Evolutionary conservation across 2,888 invertebrate species (phyloP).

Genomic region (Dolichopus griseipennis): DNA sequence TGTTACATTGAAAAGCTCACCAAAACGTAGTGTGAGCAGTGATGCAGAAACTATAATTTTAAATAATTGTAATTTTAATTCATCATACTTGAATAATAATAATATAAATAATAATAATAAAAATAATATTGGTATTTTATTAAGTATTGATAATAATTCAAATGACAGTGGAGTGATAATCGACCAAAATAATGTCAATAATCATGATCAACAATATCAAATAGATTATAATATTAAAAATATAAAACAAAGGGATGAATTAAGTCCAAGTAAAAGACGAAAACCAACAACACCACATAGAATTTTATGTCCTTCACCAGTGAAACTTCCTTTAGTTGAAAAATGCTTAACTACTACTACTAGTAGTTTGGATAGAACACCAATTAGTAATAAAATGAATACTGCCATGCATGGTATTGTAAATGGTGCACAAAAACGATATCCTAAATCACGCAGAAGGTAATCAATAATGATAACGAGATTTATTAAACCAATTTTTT

Average conservation of each 20-base stretch:
- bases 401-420: conserved; percentile 18
- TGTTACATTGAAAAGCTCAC: conserved; percentile 33
- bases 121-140: conserved; percentile 16
- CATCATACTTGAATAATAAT: conserved; percentile 1
- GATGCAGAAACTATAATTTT: conserved; percentile 4
- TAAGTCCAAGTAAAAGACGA: conserved; percentile 29
- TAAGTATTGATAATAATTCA: conserved; percentile 41
- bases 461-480: conserved; percentile 11
- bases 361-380: conserved; percentile 13
- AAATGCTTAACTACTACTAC: conserved; percentile 17
- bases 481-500: background rate
- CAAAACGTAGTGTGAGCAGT: conserved; percentile 19
- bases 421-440: conserved; percentile 24
- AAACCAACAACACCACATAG: conserved; percentile 52
- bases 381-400: conserved; percentile 20
- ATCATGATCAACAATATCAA: conserved; percentile 13
- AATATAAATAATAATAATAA: background rate
- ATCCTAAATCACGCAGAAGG: conserved; percentile 28
- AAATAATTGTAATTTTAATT: conserved; percentile 15
- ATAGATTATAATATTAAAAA: conserved; percentile 15
- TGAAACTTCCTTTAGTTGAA: conserved; percentile 29
- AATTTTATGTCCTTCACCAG: conserved; percentile 45
- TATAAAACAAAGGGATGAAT: conserved; percentile 14
- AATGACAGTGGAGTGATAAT: conserved; percentile 43
- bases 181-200: conserved; percentile 23